These are phyloP conservation scores for Cliona cf. orientalis DNA, from an alignment of 37 sponge, comb jelly and placozoan genomes.

Conservation along the genomic window DNA sequence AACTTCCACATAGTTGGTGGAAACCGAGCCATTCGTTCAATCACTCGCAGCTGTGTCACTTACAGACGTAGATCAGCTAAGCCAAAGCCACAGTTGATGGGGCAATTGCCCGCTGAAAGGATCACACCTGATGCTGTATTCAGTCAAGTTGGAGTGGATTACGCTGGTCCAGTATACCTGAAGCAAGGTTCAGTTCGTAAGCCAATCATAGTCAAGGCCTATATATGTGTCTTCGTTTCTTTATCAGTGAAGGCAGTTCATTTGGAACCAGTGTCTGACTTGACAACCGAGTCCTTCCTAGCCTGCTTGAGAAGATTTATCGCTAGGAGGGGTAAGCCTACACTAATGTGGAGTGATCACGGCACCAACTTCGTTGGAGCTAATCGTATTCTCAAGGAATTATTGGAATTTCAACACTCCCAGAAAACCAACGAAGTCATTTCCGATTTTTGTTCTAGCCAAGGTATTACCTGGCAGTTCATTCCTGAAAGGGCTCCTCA, in stretches of 20 bases:
- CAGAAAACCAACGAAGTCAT: conserved; percentile 19
- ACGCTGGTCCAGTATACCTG: too few relatives aligned
- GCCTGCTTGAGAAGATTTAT: too few relatives aligned
- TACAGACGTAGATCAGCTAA: too few relatives aligned
- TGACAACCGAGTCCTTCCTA: conserved; percentile 50
- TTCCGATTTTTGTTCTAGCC: conserved; percentile 30
- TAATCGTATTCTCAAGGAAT: conserved; percentile 18
- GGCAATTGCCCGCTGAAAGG: too few relatives aligned
- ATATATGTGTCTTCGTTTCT: too few relatives aligned
- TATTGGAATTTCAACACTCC: conserved; percentile 5
- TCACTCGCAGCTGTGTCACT: too few relatives aligned
- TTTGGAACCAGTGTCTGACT: conserved; percentile 26
- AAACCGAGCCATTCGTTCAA: conserved; percentile 6
- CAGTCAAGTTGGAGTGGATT: too few relatives aligned
- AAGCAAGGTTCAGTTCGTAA: too few relatives aligned
- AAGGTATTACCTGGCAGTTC: conserved; percentile 37
- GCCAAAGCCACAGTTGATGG: too few relatives aligned
- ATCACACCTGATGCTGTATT: too few relatives aligned
- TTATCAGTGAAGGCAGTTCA: conserved; percentile 56
- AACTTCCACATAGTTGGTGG: conserved; percentile 30
- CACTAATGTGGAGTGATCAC: too few relatives aligned
- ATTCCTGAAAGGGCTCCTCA: conserved; percentile 34
- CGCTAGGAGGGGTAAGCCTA: conserved; percentile 36
- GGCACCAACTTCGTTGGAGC: conserved; percentile 49
- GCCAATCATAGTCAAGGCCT: too few relatives aligned